Conservation (phyloP, 2,888 invertebrate genomes). For the Hyppa rectilinea region DNA sequence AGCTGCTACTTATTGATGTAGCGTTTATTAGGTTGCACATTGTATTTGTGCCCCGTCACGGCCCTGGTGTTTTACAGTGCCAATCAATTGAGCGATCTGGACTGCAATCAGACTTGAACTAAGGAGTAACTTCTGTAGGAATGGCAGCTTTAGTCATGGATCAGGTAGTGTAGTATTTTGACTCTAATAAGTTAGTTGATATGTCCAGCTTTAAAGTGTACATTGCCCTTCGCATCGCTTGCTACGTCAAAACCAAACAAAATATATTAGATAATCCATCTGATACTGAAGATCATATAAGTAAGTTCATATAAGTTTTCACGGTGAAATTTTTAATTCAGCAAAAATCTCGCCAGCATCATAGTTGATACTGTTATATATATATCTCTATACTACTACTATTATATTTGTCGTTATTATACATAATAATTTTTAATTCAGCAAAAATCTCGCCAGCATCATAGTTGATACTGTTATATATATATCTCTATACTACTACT, state of each 20-base stretch:
- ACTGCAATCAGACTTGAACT: too few relatives aligned
- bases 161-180: background rate
- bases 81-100: background rate
- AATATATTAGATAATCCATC: background rate
- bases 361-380: too few relatives aligned
- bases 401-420: too few relatives aligned
- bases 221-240: background rate
- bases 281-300: too few relatives aligned
- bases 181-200: background rate
- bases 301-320: background rate
- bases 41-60: background rate
- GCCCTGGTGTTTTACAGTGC: background rate
- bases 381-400: too few relatives aligned
- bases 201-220: too few relatives aligned
- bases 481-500: too few relatives aligned
- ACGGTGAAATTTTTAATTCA: background rate
- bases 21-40: background rate
- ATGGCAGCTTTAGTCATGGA: background rate
- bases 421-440: too few relatives aligned
- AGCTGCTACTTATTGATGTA: background rate
- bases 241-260: background rate
- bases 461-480: too few relatives aligned
- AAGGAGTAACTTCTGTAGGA: background rate
- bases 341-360: too few relatives aligned
- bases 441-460: too few relatives aligned